Conservation (phyloP, 2,797 vertebrate genomes). For the Falco cherrug region DNA sequence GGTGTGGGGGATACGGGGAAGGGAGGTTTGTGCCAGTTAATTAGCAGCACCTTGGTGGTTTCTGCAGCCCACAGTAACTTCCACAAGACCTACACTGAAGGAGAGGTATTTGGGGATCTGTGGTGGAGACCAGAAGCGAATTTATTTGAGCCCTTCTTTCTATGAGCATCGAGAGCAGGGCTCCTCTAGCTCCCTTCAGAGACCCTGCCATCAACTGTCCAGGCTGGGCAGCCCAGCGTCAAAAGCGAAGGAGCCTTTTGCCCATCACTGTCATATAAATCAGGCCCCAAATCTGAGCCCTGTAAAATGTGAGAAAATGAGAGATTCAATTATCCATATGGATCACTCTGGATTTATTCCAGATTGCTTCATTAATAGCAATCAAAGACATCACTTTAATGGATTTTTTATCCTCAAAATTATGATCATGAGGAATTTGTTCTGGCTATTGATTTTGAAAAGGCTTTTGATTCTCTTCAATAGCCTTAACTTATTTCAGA, state of each 20-base stretch:
- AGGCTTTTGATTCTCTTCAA: constrained; percentile 68
- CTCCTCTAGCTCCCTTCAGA: neutral
- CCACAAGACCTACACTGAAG: neutral
- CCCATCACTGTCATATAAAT: neutral
- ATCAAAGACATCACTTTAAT: constrained; percentile 70
- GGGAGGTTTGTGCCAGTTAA: neutral
- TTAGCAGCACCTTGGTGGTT: neutral
- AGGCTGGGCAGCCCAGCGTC: neutral
- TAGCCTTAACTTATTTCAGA: constrained; percentile 67
- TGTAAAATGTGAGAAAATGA: constrained; percentile 59
- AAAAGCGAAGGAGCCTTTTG: neutral
- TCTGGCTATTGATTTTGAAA: constrained; percentile 71
- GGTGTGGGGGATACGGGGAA: neutral
- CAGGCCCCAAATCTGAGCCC: neutral
- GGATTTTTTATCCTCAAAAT: constrained; percentile 71
- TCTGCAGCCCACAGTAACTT: neutral
- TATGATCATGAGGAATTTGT: constrained; percentile 68
- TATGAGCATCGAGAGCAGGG: neutral
- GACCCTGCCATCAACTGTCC: neutral
- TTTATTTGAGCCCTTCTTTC: neutral
- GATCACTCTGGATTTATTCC: constrained; percentile 69
- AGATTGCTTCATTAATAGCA: constrained; percentile 70
- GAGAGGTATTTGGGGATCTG: constrained; percentile 8
- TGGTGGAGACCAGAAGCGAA: neutral
- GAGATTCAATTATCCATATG: constrained; percentile 69